Evolutionary conservation across 2,797 vertebrate genomes (phyloP).

Genomic region (Sternotherus odoratus): DNA sequence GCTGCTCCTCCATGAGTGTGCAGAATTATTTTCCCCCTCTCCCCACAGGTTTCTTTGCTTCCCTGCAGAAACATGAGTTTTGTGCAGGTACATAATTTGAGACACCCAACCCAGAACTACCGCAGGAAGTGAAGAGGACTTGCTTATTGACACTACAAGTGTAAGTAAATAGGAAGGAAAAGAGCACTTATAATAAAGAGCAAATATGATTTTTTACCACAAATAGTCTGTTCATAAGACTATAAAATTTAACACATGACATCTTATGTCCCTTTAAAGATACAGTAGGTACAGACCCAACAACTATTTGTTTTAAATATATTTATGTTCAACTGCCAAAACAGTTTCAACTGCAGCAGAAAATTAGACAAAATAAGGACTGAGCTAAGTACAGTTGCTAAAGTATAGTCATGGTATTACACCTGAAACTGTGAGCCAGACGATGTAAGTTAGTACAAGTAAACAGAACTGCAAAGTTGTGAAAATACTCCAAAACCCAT

Average conservation of each 20-base stretch:
- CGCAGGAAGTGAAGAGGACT: background rate
- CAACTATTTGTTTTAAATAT: background rate
- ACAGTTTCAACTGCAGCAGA: background rate
- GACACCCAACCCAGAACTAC: rapidly evolving
- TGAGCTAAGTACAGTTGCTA: background rate
- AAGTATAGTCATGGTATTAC: background rate
- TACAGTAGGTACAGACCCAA: background rate
- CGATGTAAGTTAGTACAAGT: background rate
- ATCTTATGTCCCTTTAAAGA: background rate
- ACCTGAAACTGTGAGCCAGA: background rate
- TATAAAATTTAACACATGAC: background rate
- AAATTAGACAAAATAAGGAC: background rate
- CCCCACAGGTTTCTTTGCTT: too few species aligned
- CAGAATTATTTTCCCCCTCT: too few species aligned
- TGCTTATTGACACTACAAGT: background rate
- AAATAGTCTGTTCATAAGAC: background rate
- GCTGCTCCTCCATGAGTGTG: too few species aligned
- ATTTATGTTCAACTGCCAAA: background rate
- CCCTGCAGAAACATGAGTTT: too few species aligned
- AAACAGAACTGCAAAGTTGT: slow-evolving; percentile 13
- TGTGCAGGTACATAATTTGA: too few species aligned
- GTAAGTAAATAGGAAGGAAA: background rate
- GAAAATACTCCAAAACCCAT: background rate
- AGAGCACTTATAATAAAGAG: background rate
- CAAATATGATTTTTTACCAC: background rate